Conservation (phyloP, 2,113 vertebrate genomes). For the Cranoglanis bouderius region DNA sequence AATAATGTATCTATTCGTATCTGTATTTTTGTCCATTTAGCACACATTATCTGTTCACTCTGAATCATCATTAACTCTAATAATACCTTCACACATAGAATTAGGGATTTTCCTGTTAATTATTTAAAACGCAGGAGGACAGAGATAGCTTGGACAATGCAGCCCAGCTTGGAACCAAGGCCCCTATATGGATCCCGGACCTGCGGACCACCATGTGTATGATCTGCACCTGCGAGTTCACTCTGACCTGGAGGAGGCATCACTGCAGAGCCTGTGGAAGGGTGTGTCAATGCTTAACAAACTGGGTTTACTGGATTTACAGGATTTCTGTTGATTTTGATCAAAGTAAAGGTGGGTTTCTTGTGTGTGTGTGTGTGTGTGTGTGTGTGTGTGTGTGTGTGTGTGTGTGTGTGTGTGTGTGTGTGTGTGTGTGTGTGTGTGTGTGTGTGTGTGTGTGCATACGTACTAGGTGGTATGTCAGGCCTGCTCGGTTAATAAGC, state of each 20-base stretch:
- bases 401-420: background rate
- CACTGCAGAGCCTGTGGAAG: constrained; percentile 96
- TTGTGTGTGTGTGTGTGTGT: background rate
- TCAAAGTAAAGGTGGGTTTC: constrained; percentile 2
- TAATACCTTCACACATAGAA: background rate
- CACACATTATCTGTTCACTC: background rate
- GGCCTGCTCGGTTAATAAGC: constrained; percentile 91
- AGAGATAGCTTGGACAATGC: constrained; percentile 77
- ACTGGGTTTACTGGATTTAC: background rate
- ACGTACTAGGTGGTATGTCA: constrained; percentile 90
- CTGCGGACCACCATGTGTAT: constrained; percentile 98
- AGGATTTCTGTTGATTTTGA: background rate
- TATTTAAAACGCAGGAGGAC: constrained; percentile 57
- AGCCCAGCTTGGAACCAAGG: constrained; percentile 88
- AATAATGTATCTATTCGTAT: background rate
- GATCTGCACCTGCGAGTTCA: constrained; percentile 98
- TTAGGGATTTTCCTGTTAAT: background rate
- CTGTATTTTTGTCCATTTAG: background rate
- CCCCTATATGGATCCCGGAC: constrained; percentile 98
- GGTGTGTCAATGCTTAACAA: constrained; percentile 66
- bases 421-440: background rate
- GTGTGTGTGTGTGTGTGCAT: background rate
- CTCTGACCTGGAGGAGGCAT: constrained; percentile 93
- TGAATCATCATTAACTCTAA: background rate
- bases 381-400: background rate